Percentiles rank a stretch among this genome's conserved stretches.
These are phyloP conservation scores for Promerops cafer DNA, from an alignment of 2,113 vertebrate species.

Conservation along the genomic window DNA sequence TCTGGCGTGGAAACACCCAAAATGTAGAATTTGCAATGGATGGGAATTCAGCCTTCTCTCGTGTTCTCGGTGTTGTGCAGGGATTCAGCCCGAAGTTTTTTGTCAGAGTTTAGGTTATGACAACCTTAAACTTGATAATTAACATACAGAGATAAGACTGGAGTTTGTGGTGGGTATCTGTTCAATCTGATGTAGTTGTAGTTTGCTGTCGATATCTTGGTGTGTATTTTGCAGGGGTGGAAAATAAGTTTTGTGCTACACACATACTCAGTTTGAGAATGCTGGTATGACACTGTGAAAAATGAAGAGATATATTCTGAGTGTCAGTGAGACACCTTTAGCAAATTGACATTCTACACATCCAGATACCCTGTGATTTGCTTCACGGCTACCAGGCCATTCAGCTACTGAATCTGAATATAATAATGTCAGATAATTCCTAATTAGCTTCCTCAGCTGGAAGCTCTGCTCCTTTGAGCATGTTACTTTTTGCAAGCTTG, in stretches of 20 bases:
- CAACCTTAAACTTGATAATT: neutral
- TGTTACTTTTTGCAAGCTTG: neutral
- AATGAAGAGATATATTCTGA: neutral
- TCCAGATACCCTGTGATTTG: neutral
- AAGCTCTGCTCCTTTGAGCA: neutral
- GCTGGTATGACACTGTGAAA: neutral
- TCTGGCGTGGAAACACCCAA: rapidly evolving
- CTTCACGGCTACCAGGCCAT: neutral
- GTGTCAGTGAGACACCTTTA: neutral
- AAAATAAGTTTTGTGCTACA: neutral
- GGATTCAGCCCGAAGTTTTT: neutral
- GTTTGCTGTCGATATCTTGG: neutral
- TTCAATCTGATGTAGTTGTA: neutral
- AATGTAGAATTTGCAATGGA: neutral
- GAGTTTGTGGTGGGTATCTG: neutral
- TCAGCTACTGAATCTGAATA: neutral
- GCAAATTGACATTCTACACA: neutral
- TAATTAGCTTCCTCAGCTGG: neutral
- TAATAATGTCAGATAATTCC: neutral
- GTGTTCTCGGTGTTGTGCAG: rapidly evolving
- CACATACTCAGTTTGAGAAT: neutral
- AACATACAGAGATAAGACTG: neutral
- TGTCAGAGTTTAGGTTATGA: neutral
- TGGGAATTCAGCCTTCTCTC: neutral
- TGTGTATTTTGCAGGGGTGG: neutral